Percentiles rank a stretch among this genome's conserved stretches.
phyloP scores from a whole-genome alignment of 2,113 vertebrate genomes.

The pig (Sus scrofa) region T2T-Sscrofa CM000824.6:222137501-222138000 shows the following conservation, averaged over 20 bases:
- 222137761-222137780: not conserved
- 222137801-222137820: no score
- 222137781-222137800: not conserved
- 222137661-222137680: not conserved
- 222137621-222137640: not conserved
- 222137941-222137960: no score
- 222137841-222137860: no score
- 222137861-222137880: no score
- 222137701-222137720: not conserved
- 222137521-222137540: not conserved
- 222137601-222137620: not conserved
- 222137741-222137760: rapidly evolving
- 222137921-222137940: no score
- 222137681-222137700: not conserved
- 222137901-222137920: no score
- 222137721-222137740: not conserved
- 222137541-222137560: not conserved
- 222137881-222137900: no score
- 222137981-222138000: no score
- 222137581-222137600: not conserved
- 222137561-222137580: not conserved
- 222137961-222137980: no score
- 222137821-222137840: no score
- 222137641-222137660: not conserved
- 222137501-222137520: not conserved